phyloP scores from a whole-genome alignment of 2,113 vertebrate species.

The Camelus bactrianus region DNA sequence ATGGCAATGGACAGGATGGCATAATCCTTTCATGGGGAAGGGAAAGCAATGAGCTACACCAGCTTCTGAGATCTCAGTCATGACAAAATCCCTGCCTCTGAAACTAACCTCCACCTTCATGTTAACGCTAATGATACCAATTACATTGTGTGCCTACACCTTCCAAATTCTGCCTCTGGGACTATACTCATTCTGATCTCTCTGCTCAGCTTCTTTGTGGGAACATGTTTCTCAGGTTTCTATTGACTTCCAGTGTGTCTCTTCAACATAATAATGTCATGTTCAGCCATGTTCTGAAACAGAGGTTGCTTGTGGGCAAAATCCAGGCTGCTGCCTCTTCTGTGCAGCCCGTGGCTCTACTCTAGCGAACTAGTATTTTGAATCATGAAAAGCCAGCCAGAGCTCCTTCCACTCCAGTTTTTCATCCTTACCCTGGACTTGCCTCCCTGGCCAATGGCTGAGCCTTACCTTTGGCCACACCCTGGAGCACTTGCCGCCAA shows the following conservation, averaged over 20 bases:
- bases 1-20: no score
- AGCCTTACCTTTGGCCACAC: not conserved
- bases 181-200: not conserved
- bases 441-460: not conserved
- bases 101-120: not conserved
- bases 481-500: rapidly evolving
- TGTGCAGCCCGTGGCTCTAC: rapidly evolving
- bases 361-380: not conserved
- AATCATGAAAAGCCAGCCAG: not conserved
- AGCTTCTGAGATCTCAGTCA: not conserved
- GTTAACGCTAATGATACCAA: rapidly evolving
- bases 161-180: not conserved
- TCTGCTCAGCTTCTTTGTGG: not conserved
- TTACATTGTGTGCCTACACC: not conserved
- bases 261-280: not conserved
- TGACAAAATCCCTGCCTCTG: not conserved
- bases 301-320: not conserved
- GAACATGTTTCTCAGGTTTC: not conserved
- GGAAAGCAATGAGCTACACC: not conserved
- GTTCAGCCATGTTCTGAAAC: not conserved
- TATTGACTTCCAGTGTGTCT: not conserved
- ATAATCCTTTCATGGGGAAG: not conserved
- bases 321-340: not conserved
- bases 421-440: not conserved
- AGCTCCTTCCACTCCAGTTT: rapidly evolving